Evolutionary conservation across 2,113 vertebrate genomes (phyloP).

Genomic region (Alethe castanea): DNA sequence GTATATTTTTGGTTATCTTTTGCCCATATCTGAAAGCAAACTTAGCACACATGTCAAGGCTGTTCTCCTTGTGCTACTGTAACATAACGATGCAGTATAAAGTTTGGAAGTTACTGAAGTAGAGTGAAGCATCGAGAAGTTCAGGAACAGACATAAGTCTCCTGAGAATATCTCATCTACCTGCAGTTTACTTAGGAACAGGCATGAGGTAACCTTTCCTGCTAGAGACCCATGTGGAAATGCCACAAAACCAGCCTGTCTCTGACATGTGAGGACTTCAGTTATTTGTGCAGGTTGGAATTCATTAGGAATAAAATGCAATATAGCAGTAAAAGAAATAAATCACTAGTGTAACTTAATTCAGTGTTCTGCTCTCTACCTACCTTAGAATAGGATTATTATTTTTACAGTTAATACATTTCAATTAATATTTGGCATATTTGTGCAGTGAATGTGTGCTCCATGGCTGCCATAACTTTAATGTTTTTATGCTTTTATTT

Average conservation of each 20-base stretch:
- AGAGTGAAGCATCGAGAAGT: background rate
- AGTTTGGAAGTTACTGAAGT: background rate
- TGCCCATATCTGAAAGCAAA: background rate
- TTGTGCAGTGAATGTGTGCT: background rate
- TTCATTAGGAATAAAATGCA: background rate
- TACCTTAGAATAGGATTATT: background rate
- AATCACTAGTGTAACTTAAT: background rate
- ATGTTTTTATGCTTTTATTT: background rate
- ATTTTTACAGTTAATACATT: background rate
- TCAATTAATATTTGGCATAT: background rate
- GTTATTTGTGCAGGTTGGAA: background rate
- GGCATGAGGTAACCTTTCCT: background rate
- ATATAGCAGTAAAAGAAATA: background rate
- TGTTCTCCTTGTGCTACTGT: background rate
- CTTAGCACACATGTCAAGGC: background rate
- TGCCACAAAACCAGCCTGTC: background rate
- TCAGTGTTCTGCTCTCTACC: background rate
- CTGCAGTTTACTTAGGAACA: background rate
- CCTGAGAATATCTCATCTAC: background rate
- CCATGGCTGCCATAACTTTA: background rate
- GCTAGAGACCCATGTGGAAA: background rate
- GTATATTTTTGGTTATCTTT: background rate
- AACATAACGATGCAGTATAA: background rate
- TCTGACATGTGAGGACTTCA: background rate
- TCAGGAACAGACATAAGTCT: background rate